Evolutionary conservation across 2,888 invertebrate species (phyloP).

Genomic region (Mythimna loreyi): DNA sequence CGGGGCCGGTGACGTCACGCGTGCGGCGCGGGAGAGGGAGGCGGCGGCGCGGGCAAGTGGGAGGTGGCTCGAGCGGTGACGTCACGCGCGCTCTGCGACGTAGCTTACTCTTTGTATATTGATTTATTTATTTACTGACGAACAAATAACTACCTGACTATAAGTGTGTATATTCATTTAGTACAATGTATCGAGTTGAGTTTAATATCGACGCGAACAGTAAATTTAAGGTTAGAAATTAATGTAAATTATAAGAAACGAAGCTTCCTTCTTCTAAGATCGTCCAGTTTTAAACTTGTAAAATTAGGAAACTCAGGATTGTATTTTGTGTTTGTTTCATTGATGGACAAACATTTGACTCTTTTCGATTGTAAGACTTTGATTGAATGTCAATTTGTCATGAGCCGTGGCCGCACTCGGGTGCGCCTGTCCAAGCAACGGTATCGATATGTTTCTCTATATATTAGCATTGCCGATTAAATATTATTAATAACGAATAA

Average conservation of each 20-base stretch:
- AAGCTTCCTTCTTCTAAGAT: slow-evolving; percentile 61
- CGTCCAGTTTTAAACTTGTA: slow-evolving; percentile 48
- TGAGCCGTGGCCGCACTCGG: background rate
- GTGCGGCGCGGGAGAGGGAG: background rate
- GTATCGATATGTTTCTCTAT: too few species aligned
- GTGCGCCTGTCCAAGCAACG: too few species aligned
- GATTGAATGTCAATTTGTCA: background rate
- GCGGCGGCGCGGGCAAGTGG: background rate
- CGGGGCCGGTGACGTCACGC: background rate
- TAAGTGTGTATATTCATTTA: slow-evolving; percentile 56
- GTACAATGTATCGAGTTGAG: slow-evolving; percentile 56
- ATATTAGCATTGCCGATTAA: too few species aligned
- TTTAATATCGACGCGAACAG: slow-evolving; percentile 35
- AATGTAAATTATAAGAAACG: slow-evolving; percentile 53
- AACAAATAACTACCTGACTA: slow-evolving; percentile 57
- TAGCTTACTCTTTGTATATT: slow-evolving; percentile 37
- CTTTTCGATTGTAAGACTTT: background rate
- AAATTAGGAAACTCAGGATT: slow-evolving; percentile 12
- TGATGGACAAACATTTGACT: background rate
- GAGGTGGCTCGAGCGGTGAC: background rate
- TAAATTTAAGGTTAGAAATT: slow-evolving; percentile 59
- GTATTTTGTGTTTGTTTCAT: background rate
- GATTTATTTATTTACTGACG: slow-evolving; percentile 43
- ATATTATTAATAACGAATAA: too few species aligned
- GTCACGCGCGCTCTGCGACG: background rate